Evolutionary conservation across 2,113 vertebrate genomes (phyloP).

Genomic region (Marcusenius ussheri): DNA sequence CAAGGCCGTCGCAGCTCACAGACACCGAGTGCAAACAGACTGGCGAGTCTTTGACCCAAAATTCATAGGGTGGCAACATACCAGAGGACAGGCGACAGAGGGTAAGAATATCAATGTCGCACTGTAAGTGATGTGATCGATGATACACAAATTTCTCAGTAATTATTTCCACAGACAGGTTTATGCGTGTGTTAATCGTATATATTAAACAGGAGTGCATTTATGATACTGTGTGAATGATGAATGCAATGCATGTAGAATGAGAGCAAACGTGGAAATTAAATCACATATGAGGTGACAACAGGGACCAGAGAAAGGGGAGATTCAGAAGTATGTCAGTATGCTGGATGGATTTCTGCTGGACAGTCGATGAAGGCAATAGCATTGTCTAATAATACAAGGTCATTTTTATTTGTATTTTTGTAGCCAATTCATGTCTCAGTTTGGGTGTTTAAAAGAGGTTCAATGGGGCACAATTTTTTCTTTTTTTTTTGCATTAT

Average conservation of each 20-base stretch:
- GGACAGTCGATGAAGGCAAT: not conserved
- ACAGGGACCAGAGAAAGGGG: not conserved
- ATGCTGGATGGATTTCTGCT: not conserved
- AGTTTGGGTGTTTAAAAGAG: not conserved
- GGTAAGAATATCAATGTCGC: not conserved
- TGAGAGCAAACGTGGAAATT: not conserved
- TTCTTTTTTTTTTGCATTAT: constrained; percentile 15
- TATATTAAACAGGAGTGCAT: not conserved
- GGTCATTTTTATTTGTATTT: not conserved
- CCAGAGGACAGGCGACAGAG: not conserved
- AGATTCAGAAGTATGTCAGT: not conserved
- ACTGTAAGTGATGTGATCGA: not conserved
- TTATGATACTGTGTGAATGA: not conserved
- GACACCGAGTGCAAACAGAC: not conserved
- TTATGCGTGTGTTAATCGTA: not conserved
- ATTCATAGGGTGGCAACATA: not conserved
- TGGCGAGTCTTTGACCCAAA: not conserved
- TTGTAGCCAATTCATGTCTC: not conserved
- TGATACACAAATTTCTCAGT: not conserved
- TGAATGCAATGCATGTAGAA: not conserved
- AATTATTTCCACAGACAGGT: not conserved
- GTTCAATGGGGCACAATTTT: not conserved
- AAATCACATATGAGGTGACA: not conserved
- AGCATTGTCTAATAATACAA: constrained; percentile 18
- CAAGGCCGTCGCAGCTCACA: not conserved